Base-by-base conservation (phyloP, 2,797 vertebrate genomes). In the Rhincodon typus region DNA sequence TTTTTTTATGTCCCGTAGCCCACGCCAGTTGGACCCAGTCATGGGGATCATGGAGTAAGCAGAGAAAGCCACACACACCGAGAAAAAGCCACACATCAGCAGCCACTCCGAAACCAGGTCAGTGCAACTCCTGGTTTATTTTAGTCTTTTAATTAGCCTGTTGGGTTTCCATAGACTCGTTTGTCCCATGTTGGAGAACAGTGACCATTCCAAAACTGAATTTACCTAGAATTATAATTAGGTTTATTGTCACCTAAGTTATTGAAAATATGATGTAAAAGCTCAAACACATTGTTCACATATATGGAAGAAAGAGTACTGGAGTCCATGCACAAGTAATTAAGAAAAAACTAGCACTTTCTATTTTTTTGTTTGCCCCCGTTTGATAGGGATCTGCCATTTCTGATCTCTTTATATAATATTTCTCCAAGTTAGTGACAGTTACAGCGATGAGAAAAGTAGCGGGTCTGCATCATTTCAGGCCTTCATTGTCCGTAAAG, bases 91-190 rank as follows among this genome's bases (percentile, higher is more conserved):
- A 98, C 99, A 0, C 98, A 99, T 96, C 98, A 98, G 79, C 98
- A 98, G 96, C 98, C 98, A 57, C 98, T 99, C 74, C 98, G 99
- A 97, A 99, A 99, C 97, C 99, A 99, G 99, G 99, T 99, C 97
- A 2, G 96, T 96, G 3, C 46, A 21, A n/a, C 12, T 91, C n/a
- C 88, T 23, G 10, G 53, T 66, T 91, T 66, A 34, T 91, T 66
- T 66, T 27, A 27, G 6, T 69, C 62, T 69, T 93, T 69, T 95
- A 4, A 34, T 42, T 10, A 74, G 69, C 38, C 10, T 1, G 2
- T 27, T 23, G 42, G 4, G 74, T 27, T 38, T 93, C 4, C 53
- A n/a, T 90, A 17, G 53, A 3, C 88, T 66, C 19, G 10, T 72
- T 70, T 38, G 67, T 21, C 66, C 12, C 30, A 19, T 23, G n/a